These are phyloP conservation scores for Aquatica leii DNA, from an alignment of 2,888 invertebrate species.

Conservation along the genomic window DNA sequence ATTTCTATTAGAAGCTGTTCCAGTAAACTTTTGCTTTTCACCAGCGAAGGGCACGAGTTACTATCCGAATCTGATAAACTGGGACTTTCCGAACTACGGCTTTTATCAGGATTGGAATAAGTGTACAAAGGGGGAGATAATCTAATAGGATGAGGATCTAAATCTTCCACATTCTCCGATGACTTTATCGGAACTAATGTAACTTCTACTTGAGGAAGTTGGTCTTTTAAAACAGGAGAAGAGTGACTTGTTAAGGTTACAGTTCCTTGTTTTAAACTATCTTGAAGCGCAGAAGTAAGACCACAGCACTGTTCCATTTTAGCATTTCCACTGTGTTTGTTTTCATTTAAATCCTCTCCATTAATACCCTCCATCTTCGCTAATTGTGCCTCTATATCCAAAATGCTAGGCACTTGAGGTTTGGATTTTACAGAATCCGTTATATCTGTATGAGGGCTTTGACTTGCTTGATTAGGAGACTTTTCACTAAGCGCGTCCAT, in stretches of 20 bases:
- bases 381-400: constrained; percentile 74
- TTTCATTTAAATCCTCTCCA: constrained; percentile 46
- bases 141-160: constrained; percentile 74
- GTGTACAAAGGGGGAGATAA: constrained; percentile 79
- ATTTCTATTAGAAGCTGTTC: constrained; percentile 88
- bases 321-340: constrained; percentile 44
- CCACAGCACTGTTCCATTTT: constrained; percentile 58
- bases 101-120: constrained; percentile 77
- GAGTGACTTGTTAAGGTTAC: constrained; percentile 41
- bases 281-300: constrained; percentile 54
- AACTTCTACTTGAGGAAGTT: constrained; percentile 46
- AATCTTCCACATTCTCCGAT: constrained; percentile 51
- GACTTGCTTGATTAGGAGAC: constrained; percentile 77
- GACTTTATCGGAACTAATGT: constrained; percentile 43
- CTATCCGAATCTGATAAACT: constrained; percentile 52
- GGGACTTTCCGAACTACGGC: constrained; percentile 56
- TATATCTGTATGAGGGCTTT: constrained; percentile 67
- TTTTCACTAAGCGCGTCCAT: constrained; percentile 95
- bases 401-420: constrained; percentile 65
- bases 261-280: constrained; percentile 51
- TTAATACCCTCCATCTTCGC: constrained; percentile 72
- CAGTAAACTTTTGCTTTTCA: constrained; percentile 68
- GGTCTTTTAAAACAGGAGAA: constrained; percentile 34
- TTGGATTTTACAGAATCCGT: constrained; percentile 49
- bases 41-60: constrained; percentile 54